Evolutionary conservation across 2,113 vertebrate genomes (phyloP).

Genomic region (Alectura lathami): DNA sequence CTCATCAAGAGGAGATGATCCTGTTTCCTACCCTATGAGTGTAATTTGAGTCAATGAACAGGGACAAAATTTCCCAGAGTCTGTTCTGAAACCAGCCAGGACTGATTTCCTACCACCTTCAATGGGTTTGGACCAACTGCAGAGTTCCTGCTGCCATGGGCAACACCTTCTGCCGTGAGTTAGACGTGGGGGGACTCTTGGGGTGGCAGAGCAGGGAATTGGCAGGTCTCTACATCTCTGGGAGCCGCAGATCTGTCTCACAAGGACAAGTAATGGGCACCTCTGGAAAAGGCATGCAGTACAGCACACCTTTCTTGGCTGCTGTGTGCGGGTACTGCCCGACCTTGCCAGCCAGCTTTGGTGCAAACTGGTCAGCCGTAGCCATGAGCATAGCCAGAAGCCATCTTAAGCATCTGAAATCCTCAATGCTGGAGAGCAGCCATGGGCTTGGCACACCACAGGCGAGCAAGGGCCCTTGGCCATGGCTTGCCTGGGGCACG

Average conservation of each 20-base stretch:
- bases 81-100: background rate
- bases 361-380: background rate
- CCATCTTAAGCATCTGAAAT: background rate
- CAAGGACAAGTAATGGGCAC: background rate
- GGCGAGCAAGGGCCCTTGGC: background rate
- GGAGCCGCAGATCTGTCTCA: background rate
- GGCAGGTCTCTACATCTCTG: background rate
- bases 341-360: background rate
- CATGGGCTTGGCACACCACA: fast-evolving
- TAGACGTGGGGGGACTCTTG: background rate
- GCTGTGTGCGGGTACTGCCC: background rate
- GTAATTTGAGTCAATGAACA: background rate
- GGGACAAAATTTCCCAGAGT: background rate
- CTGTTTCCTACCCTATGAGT: background rate
- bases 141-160: background rate
- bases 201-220: background rate
- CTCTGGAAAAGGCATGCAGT: background rate
- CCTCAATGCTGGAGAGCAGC: fast-evolving
- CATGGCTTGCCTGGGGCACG: fast-evolving
- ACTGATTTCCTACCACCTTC: background rate
- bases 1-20: background rate
- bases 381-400: background rate
- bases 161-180: background rate
- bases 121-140: background rate
- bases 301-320: background rate